Conservation (phyloP, 1,140 invertebrate species). For the Mercenaria mercenaria region DNA sequence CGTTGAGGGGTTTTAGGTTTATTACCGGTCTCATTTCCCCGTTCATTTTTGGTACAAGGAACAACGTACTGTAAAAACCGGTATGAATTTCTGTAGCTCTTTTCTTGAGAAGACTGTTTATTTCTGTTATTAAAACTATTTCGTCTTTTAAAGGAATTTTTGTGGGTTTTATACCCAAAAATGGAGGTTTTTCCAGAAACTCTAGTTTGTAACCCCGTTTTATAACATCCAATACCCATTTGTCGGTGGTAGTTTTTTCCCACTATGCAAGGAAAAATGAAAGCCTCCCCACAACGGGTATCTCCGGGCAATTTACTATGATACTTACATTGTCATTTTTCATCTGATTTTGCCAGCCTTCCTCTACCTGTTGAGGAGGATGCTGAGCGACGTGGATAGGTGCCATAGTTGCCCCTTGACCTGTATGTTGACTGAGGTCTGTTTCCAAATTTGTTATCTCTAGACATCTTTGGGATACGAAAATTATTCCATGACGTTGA, state of each 20-base stretch:
- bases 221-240: conserved; percentile 36
- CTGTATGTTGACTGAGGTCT: background rate
- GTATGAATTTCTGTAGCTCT: background rate
- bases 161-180: background rate
- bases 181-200: background rate
- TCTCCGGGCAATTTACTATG: conserved; percentile 12
- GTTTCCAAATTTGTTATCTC: background rate
- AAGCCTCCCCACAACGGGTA: conserved; percentile 36
- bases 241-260: conserved; percentile 35
- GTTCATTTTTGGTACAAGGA: conserved; percentile 46
- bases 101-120: conserved; percentile 26
- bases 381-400: background rate
- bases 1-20: conserved; percentile 61
- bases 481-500: conserved; percentile 11
- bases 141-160: background rate
- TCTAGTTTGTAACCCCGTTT: conserved; percentile 39
- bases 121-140: background rate
- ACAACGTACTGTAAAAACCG: conserved; percentile 54
- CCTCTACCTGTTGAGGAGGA: conserved; percentile 2
- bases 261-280: conserved; percentile 35
- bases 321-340: conserved; percentile 45
- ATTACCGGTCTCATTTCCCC: conserved; percentile 49
- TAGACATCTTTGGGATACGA: conserved; percentile 34
- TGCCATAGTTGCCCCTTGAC: background rate
- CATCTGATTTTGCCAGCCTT: background rate